phyloP scores from a whole-genome alignment of 2,113 vertebrate genomes.

The Carlito syrichta region DNA sequence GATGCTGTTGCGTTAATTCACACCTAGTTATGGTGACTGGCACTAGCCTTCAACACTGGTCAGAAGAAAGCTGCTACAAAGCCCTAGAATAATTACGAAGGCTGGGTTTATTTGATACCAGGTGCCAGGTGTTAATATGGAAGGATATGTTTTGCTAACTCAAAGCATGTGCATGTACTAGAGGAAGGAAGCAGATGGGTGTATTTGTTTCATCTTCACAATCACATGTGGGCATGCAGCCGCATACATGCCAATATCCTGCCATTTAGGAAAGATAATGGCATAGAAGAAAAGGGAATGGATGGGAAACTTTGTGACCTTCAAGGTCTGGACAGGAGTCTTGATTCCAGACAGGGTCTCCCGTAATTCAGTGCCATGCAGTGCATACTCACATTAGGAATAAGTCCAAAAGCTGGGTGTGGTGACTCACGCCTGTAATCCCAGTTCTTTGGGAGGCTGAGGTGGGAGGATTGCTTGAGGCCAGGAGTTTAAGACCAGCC shows the following conservation, averaged over 20 bases:
- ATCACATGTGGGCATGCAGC: not conserved
- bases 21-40: conserved; percentile 75
- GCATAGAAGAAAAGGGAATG: not conserved
- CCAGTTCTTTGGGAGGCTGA: too few species aligned
- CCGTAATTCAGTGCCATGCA: not conserved
- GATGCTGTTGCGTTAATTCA: conserved; percentile 68
- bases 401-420: too few species aligned
- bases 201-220: not conserved
- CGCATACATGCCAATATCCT: not conserved
- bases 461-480: too few species aligned
- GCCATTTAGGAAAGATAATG: not conserved
- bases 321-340: not conserved
- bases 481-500: too few species aligned
- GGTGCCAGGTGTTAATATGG: conserved; percentile 67
- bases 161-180: not conserved
- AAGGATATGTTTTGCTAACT: conserved; percentile 57
- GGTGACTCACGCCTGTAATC: too few species aligned
- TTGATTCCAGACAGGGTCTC: not conserved
- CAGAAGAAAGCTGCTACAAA: conserved; percentile 48
- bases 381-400: not conserved
- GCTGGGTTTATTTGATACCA: conserved; percentile 40
- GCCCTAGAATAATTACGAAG: conserved; percentile 60
- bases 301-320: not conserved
- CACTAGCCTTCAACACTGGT: conserved; percentile 74
- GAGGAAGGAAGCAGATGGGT: fast-evolving